Base-by-base conservation (phyloP, 2,888 invertebrate genomes). In the Ornithoptera alexandrae region DNA sequence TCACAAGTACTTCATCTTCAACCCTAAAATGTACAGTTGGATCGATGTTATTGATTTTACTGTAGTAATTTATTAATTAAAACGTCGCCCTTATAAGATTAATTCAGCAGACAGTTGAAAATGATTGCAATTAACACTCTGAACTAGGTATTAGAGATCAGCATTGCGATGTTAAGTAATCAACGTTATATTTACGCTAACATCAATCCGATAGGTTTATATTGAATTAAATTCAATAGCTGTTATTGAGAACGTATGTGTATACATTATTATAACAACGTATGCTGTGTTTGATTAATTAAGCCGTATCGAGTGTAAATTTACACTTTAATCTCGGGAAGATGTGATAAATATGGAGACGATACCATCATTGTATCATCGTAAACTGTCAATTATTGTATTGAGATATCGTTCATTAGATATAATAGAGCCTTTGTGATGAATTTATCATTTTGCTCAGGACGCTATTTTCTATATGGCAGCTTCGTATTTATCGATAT, bases 51-150 rank as follows among this genome's bases (percentile, higher is more conserved):
- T 76, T 73, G 72, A 74, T 53, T 71, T 74, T 73, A 67, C 72
- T 46, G 15, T 46, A 12, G 15, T 46, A 46, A 46, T 15, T 46
- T 15, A 46, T 46, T 10, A 46, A 15, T 12, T 74, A 74, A 70
- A 73, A 56, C 66, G 72, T 73, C 72, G 75, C 76, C 72, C 64
- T 69, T 72, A 72, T 71, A 68, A 75, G 74, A 74, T 74, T 76
- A 78, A 78, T 73, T 75, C 75, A 75, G 73, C 72, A 18, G n/a
- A 53, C 58, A 22, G 61, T 67, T 62, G 69, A 58, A 70, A 69
- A 68, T 70, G 73, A 69, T 72, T 65, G 62, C 50, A 50, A 56
- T 62, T 67, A 62, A 62, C 57, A 67, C 36, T 50, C 20, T 53
- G 6, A 42, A 18, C 57, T 30, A 60, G 59, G 57, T 5, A 42